Conservation (phyloP, 1,140 invertebrate genomes). For the Cydia pomonella region DNA sequence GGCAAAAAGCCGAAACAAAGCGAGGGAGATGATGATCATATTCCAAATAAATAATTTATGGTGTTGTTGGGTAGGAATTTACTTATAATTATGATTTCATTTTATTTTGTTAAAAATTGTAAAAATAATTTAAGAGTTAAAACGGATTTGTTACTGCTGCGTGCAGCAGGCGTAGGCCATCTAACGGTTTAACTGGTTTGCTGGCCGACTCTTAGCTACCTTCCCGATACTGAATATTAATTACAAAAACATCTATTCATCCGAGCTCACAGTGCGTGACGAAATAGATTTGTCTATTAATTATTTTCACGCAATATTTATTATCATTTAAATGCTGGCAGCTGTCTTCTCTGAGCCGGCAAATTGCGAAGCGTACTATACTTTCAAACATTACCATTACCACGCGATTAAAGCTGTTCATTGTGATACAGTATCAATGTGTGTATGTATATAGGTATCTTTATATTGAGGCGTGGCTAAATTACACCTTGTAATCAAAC, state of each 20-base stretch:
- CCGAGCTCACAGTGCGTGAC: slow-evolving; percentile 7
- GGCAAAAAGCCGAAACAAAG: too few species aligned
- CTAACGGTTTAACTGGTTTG: slow-evolving; percentile 28
- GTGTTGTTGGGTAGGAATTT: not conserved
- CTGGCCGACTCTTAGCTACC: not conserved
- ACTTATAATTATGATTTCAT: not conserved
- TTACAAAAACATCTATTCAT: slow-evolving; percentile 29
- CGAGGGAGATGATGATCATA: too few species aligned
- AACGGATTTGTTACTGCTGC: slow-evolving; percentile 6
- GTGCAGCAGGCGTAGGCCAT: not conserved
- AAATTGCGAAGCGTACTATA: slow-evolving; percentile 7
- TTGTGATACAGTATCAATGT: slow-evolving; percentile 5
- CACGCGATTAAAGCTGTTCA: slow-evolving; percentile 10
- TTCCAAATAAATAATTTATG: too few species aligned
- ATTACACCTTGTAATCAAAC: slow-evolving; percentile 24
- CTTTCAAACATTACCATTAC: slow-evolving; percentile 11
- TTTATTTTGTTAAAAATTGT: not conserved
- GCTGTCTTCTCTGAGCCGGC: slow-evolving; percentile 27
- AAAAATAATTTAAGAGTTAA: not conserved
- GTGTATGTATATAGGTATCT: slow-evolving; percentile 32
- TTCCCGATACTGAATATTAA: slow-evolving; percentile 30
- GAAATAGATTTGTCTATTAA: slow-evolving; percentile 24
- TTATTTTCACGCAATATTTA: slow-evolving; percentile 34
- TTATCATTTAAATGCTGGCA: slow-evolving; percentile 28
- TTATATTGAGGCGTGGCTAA: slow-evolving; percentile 9